Base-by-base conservation (phyloP, 2,113 vertebrate species). In the Sceloporus tristichus region DNA sequence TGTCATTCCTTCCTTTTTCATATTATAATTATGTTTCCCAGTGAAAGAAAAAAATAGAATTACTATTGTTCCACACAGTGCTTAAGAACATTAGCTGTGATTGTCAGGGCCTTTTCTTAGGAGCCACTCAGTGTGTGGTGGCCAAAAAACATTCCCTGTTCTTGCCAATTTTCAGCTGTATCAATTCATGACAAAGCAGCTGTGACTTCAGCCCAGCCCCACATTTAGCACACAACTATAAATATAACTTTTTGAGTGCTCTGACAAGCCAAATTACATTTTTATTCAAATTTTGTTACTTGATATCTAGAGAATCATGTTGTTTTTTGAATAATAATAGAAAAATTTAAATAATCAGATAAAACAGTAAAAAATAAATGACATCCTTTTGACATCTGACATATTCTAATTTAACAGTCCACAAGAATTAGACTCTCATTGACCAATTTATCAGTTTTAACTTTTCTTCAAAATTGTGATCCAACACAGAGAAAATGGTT, bases 31-130 rank as follows among this genome's bases (percentile, higher is more conserved):
- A 23, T 23, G 40, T 53, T 76, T 18, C 85, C 2, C 0, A 48
- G 48, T 79, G 88, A 87, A 90, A 29, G 5, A 85, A 83, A 79
- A n/a, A n/a, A n/a, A 16, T 54, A 87, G 84, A 27, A 1, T 0
- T 40, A 82, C 0, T 56, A 86, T 0, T 40, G 34, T 85, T 76
- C 79, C 71, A 25, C 77, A 86, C 11, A 71, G 14, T 0, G 76
- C 11, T 84, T 23, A 71, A 86, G 77, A 87, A n/a, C 25, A 56
- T 88, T 27, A 62, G 0, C 0, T 1, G 40, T 42, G 27, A 71
- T 71, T 79, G 42, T 56, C 18, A 19, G 16, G 21, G n/a, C n/a
- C 9, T 53, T 42, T 68, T 54, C 9, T 23, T 86, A 78, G 38
- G 9, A 78, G 74, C 38, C 38, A n/a, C 16, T 85, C 9, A 76